Base-by-base conservation (phyloP, 2,888 invertebrate genomes). In the Drosophila pullipes region DNA sequence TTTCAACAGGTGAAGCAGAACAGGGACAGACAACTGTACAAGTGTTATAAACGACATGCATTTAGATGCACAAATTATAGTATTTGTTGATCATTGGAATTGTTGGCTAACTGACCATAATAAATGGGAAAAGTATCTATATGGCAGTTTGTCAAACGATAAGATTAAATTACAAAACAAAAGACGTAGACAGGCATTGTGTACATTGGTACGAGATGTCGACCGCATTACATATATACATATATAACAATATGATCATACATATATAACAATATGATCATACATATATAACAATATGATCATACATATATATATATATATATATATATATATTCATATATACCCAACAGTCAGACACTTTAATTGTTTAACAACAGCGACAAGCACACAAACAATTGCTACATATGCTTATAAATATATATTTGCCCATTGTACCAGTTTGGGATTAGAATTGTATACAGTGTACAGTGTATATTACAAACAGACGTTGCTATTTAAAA, bases 111-210 rank as follows among this genome's bases (percentile, higher is more conserved):
- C 44, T 28, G 31, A 49, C 44, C 61, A 37, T 52, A 52, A 4
- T 62, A 66, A 61, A 31, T 55, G 49, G 49, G n/a, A 39, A 44
- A 35, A 49, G 64, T 81, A 69, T 67, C 61, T 77, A 74, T 87
- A 76, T 62, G 69, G 69, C 64, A 69, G 84, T 70, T 47, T 73
- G 85, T 69, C 80, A 75, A 70, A 79, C 86, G 90, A 85, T 85
- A 90, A 90, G 90, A 90, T 86, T 90, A 90, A 89, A 83, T 89
- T 90, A 83, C 85, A 81, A 85, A 80, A 82, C 76, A 77, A 81
- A 63, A 74, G 64, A 65, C 37, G 59, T 44, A 35, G 33, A 22
- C 50, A 59, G 53, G 50, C 68, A 47, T 71, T 71, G 73, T 62
- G 55, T 63, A 30, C 50, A 35, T 55, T 71, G n/a, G 54, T 41